These are phyloP conservation scores for Ataeniobius toweri DNA, from an alignment of 2,797 vertebrate species.

Conservation along the genomic window DNA sequence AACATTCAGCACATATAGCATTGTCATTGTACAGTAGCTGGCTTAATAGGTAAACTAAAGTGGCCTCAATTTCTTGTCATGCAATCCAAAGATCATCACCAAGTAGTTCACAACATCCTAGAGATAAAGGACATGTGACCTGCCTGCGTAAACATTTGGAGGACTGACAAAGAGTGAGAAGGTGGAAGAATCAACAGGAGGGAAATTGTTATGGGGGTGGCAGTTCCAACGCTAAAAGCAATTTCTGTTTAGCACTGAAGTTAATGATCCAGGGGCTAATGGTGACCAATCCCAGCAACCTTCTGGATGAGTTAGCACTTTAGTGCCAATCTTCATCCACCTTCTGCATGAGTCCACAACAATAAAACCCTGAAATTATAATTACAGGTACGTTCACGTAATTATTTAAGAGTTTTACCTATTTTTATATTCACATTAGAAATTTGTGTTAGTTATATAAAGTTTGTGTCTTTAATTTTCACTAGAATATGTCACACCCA, in stretches of 20 bases:
- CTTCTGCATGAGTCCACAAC: conserved; percentile 15
- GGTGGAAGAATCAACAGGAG: conserved; percentile 26
- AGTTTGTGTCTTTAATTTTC: not conserved
- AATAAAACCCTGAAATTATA: conserved; percentile 6
- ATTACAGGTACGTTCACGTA: not conserved
- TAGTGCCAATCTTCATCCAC: conserved; percentile 64
- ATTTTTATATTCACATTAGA: not conserved
- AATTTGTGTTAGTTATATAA: not conserved
- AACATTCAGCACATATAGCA: not conserved
- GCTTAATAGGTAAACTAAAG: not conserved
- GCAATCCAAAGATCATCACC: conserved; percentile 18
- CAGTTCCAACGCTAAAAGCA: conserved; percentile 32
- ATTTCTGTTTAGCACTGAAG: conserved; percentile 68
- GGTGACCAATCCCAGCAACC: conserved; percentile 24
- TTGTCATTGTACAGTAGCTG: not conserved
- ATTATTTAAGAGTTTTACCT: too few species aligned
- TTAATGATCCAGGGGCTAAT: conserved; percentile 69
- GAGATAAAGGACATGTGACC: conserved; percentile 61
- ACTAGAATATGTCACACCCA: too few species aligned
- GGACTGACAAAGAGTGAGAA: conserved; percentile 11
- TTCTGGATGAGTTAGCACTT: conserved; percentile 60
- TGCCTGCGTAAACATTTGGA: conserved; percentile 63
- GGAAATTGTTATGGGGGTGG: conserved; percentile 22
- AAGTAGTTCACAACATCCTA: conserved; percentile 54
- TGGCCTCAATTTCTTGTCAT: conserved; percentile 1